Percentiles rank a stretch among this genome's conserved stretches.
These are phyloP conservation scores for Andinoacara biseriatus DNA, from an alignment of 2,113 vertebrate genomes.

Conservation along the genomic window DNA sequence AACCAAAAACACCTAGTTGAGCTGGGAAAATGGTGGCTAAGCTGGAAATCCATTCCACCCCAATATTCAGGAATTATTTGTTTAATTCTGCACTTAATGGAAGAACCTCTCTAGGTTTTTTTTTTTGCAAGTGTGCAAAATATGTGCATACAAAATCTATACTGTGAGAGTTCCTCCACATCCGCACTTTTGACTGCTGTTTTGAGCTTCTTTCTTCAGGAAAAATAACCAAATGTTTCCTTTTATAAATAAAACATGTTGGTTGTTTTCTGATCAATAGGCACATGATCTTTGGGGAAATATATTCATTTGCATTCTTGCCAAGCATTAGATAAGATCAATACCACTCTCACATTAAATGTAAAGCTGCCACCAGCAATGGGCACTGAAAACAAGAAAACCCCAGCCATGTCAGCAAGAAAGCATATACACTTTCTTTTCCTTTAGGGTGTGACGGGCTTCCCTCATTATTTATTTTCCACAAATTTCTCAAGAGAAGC, in stretches of 20 bases:
- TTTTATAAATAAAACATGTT: constrained; percentile 2
- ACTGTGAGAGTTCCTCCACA: not conserved
- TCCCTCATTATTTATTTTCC: not conserved
- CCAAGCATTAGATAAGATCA: not conserved
- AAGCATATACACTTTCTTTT: not conserved
- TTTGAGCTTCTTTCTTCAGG: not conserved
- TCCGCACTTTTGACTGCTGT: not conserved
- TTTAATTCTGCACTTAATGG: not conserved
- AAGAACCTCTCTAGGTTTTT: not conserved
- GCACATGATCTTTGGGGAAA: not conserved
- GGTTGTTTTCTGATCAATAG: constrained; percentile 1
- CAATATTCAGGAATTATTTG: not conserved
- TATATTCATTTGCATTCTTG: constrained; percentile 1
- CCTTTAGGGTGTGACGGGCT: not conserved
- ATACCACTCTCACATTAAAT: not conserved
- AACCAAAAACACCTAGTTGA: constrained; percentile 28
- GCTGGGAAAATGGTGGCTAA: not conserved
- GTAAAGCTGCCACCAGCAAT: not conserved
- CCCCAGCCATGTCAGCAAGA: not conserved
- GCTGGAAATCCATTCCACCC: constrained; percentile 12
- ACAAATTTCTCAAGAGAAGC: not conserved
- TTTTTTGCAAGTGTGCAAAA: not conserved
- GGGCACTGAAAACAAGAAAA: not conserved
- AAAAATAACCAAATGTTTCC: not conserved
- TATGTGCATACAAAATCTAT: not conserved